These are phyloP conservation scores for Tamandua tetradactyla DNA, from an alignment of 2,797 vertebrate species.

Conservation along the genomic window DNA sequence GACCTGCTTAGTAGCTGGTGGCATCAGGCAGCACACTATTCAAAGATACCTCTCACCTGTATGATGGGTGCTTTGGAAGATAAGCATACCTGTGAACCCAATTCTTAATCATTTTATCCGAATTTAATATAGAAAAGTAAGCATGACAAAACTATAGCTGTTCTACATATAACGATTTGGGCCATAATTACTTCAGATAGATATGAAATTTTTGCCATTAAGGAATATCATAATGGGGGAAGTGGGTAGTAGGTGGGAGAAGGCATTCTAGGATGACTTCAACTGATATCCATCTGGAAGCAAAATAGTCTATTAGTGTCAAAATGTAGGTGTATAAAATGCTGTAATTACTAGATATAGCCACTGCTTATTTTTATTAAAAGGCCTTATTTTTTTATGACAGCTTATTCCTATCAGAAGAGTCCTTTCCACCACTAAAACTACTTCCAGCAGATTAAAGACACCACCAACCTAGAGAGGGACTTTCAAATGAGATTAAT, in stretches of 20 bases:
- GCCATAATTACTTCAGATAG: not conserved
- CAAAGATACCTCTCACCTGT: not conserved
- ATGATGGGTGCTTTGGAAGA: not conserved
- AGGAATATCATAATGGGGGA: not conserved
- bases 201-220: slow-evolving; percentile 3
- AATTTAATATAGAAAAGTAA: slow-evolving; percentile 36
- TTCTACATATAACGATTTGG: not conserved
- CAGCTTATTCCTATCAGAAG: slow-evolving; percentile 80
- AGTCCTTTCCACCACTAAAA: slow-evolving; percentile 72
- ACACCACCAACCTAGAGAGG: slow-evolving; percentile 57
- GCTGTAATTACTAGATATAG: slow-evolving; percentile 80
- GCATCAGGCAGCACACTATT: not conserved
- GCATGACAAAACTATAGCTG: not conserved
- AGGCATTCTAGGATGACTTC: not conserved
- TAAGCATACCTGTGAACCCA: not conserved
- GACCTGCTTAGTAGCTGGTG: not conserved
- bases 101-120: not conserved
- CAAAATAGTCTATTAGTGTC: slow-evolving; percentile 73
- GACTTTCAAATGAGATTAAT: slow-evolving; percentile 66
- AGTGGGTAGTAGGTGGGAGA: not conserved
- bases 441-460: slow-evolving; percentile 67
- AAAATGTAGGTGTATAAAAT: slow-evolving; percentile 53
- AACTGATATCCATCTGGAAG: slow-evolving; percentile 76
- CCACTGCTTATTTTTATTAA: slow-evolving; percentile 82
- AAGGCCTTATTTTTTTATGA: slow-evolving; percentile 76